Evolutionary conservation across 2,888 invertebrate genomes (phyloP).

Genomic region (Priocnemis perturbator): DNA sequence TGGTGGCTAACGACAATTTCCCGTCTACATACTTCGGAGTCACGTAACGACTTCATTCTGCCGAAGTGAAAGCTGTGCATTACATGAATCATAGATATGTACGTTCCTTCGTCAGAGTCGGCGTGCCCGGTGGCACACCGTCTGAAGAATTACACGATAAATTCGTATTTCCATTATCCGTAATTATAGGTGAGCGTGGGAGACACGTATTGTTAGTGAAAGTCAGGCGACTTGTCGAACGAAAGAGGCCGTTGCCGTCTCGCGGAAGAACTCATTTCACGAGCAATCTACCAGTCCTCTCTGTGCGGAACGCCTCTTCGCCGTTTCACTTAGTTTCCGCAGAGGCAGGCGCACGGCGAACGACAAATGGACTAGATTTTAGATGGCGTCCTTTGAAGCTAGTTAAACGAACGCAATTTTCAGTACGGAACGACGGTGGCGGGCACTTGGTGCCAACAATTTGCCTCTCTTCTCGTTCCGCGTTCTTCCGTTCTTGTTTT

Average conservation of each 20-base stretch:
- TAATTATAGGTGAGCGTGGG: not conserved
- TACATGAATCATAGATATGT: too few relatives aligned
- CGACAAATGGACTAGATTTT: conserved; percentile 55
- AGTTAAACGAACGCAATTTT: conserved; percentile 62
- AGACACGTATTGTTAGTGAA: not conserved
- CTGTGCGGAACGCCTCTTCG: conserved; percentile 6
- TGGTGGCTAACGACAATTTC: too few relatives aligned
- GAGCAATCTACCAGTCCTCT: not conserved
- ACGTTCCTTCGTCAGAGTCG: too few relatives aligned
- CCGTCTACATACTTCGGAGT: too few relatives aligned
- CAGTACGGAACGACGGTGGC: conserved; percentile 39
- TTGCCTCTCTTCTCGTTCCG: conserved; percentile 4
- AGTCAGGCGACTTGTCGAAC: not conserved
- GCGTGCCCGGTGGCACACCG: too few relatives aligned
- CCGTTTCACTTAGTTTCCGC: conserved; percentile 9
- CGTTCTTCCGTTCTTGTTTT: not conserved
- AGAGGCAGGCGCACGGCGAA: conserved; percentile 13
- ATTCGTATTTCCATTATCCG: not conserved
- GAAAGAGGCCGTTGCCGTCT: too few relatives aligned
- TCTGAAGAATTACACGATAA: not conserved
- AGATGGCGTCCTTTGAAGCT: conserved; percentile 48
- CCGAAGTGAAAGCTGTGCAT: too few relatives aligned
- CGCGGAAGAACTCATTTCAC: too few relatives aligned
- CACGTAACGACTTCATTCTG: too few relatives aligned
- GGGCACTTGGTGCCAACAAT: conserved; percentile 39